Evolutionary conservation across 2,888 invertebrate genomes (phyloP), one percentile per base, ranked within the genome.

Genomic region (Amblyjoppa proteus): DNA sequence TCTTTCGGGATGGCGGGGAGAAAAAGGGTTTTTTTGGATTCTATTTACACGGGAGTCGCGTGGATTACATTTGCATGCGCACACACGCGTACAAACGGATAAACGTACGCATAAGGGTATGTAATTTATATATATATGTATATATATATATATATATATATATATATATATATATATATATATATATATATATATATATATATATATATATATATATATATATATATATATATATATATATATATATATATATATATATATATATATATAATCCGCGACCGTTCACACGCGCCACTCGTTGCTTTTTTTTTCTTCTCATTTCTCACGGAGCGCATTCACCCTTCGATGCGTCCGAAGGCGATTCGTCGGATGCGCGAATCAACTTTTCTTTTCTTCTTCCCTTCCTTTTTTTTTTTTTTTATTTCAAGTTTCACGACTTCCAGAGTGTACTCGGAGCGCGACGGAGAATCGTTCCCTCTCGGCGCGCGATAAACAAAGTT

Each of bases 11-110:
- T 58, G 76, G 31, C 49, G 51, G 49, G n/a, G 20, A 28, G 34
- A 66, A 61, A 51, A 49, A 71, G 75, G 78, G 45, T 69, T 75
- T 81, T 75, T 61, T 68, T 78, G 88, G 89, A 87, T 89, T 89
- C 84, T 92, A 93, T 93, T 90, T 93, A 93, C 92, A 93, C 82
- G 87, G 90, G 92, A 88, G 84, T 89, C 87, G 87, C 83, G 82
- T 84, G 88, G 85, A 89, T 90, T 89, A 90, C 89, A 89, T 90
- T 89, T 86, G 90, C 89, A 89, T 89, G 87, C 88, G 86, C 89
- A 89, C 90, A 88, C 87, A 88, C 86, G 84, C 84, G 74, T 87
- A 75, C 82, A 66, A 81, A 77, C 49, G 71, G 68, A 51, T 68
- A 53, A 64, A 74, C 66, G 66, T 74, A 81, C 66, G 73, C 64